phyloP scores from a whole-genome alignment of 2,888 invertebrate species.

The Pterobdella sp. region DNA sequence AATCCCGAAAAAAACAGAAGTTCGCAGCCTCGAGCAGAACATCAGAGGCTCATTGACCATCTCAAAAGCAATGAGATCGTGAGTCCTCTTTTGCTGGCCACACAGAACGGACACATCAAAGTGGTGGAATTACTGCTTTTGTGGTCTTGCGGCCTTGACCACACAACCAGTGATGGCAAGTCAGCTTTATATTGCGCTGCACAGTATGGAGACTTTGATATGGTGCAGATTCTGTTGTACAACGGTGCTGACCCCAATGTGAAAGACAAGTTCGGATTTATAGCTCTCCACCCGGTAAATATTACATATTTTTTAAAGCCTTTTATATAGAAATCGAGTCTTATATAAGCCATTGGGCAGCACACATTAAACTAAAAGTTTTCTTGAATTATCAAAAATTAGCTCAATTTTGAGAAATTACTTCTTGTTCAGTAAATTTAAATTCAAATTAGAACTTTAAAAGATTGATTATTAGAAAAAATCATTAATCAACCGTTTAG shows the following conservation, averaged over 20 bases:
- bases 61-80: slow-evolving; percentile 30
- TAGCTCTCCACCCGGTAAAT: slow-evolving; percentile 37
- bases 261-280: slow-evolving; percentile 36
- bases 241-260: slow-evolving; percentile 36
- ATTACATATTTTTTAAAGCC: neutral
- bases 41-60: neutral
- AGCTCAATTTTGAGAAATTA: too few species aligned
- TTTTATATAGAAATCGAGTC: too few species aligned
- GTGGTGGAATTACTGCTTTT: slow-evolving; percentile 38
- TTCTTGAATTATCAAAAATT: too few species aligned
- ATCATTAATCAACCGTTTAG: too few species aligned
- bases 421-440: too few species aligned
- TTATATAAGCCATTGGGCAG: too few species aligned
- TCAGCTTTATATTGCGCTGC: slow-evolving; percentile 38
- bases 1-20: too few species aligned
- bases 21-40: neutral
- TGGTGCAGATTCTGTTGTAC: slow-evolving; percentile 39
- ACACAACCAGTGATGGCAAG: slow-evolving; percentile 35
- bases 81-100: slow-evolving; percentile 37
- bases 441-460: too few species aligned
- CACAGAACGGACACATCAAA: slow-evolving; percentile 40
- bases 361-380: too few species aligned
- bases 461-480: too few species aligned
- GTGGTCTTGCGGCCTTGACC: slow-evolving; percentile 36
- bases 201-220: slow-evolving; percentile 39